These are phyloP conservation scores for Chlorops oryzae DNA, from an alignment of 1,140 invertebrate genomes.

Conservation along the genomic window DNA sequence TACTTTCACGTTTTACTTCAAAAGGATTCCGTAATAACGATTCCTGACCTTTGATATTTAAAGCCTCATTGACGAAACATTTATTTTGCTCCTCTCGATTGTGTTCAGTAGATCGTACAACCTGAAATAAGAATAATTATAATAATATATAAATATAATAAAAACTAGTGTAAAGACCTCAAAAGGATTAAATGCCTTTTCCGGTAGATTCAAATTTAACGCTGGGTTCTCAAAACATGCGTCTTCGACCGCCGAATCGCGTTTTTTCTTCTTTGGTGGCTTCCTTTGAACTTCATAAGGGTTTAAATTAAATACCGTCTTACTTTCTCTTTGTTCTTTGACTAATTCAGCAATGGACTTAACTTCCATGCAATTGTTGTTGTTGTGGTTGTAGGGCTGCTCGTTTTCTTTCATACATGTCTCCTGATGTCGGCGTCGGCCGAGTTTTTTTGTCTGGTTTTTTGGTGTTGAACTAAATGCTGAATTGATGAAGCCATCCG, in stretches of 20 bases:
- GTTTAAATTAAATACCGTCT: constrained; percentile 19
- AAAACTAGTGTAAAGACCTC: constrained; percentile 22
- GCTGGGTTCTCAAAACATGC: constrained; percentile 45
- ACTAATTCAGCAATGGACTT: constrained; percentile 40
- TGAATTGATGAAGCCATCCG: constrained; percentile 41
- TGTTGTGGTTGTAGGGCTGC: constrained; percentile 22
- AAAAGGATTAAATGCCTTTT: constrained; percentile 44
- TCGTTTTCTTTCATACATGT: constrained; percentile 24
- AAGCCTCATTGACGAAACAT: constrained; percentile 38
- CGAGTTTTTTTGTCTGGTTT: constrained; percentile 27
- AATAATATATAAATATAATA: not conserved
- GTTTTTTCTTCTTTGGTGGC: constrained; percentile 43
- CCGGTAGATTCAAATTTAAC: constrained; percentile 40
- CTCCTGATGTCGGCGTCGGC: not conserved
- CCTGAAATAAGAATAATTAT: constrained; percentile 18
- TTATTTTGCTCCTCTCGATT: not conserved
- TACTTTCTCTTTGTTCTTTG: not conserved
- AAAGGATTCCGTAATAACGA: constrained; percentile 37
- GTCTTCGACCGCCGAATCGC: constrained; percentile 17
- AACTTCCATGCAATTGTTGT: constrained; percentile 30
- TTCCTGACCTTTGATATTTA: constrained; percentile 38
- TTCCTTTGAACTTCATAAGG: constrained; percentile 44
- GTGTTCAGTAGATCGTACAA: constrained; percentile 20
- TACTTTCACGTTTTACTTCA: constrained; percentile 31
- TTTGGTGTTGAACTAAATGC: constrained; percentile 44